phyloP scores from a whole-genome alignment of 2,888 invertebrate genomes.

The Heliothis peltigera region DNA sequence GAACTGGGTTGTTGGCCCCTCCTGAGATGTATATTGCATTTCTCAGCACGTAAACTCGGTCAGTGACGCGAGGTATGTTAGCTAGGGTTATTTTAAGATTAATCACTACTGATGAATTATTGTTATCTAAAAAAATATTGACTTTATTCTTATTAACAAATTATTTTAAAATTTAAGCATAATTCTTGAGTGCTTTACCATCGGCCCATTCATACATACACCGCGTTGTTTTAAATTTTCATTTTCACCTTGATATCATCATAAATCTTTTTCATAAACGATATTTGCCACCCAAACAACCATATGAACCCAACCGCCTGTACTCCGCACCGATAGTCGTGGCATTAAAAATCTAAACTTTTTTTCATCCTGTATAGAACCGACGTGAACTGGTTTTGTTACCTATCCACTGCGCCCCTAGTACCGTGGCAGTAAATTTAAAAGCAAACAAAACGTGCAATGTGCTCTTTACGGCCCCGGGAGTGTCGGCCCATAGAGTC shows the following conservation, averaged over 20 bases:
- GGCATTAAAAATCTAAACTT: conserved; percentile 28
- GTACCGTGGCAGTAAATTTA: conserved; percentile 61
- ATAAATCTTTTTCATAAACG: conserved; percentile 37
- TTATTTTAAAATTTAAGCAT: no score
- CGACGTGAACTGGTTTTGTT: conserved; percentile 28
- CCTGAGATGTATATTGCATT: background rate
- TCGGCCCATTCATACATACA: background rate
- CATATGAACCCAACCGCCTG: conserved; percentile 18
- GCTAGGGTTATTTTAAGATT: no score
- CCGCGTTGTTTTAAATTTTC: conserved; percentile 6
- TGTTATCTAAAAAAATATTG: no score
- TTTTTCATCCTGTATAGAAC: conserved; percentile 9
- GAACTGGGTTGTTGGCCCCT: background rate
- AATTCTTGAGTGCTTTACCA: no score
- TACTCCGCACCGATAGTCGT: conserved; percentile 19
- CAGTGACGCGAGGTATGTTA: background rate
- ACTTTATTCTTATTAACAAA: no score
- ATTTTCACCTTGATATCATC: background rate
- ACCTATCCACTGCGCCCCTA: conserved; percentile 55
- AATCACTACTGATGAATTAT: no score
- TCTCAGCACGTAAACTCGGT: background rate
- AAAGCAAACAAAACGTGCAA: conserved; percentile 69
- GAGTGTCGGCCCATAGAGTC: conserved; percentile 60
- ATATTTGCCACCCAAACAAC: conserved; percentile 19
- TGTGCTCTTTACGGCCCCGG: conserved; percentile 67